Conservation (phyloP, 2,113 vertebrate species). For the Ploceus nigricollis region DNA sequence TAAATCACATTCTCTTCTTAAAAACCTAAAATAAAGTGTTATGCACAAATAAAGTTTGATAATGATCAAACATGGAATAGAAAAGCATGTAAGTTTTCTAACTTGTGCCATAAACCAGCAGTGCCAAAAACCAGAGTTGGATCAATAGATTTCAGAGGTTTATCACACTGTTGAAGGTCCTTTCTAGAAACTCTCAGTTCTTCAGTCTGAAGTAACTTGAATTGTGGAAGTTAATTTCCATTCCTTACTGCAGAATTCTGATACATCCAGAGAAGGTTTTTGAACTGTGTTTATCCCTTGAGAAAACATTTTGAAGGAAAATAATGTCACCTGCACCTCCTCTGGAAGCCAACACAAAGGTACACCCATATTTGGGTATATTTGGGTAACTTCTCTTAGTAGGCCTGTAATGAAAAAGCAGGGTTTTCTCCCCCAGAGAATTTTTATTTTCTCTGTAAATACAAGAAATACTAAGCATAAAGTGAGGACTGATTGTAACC, state of each 20-base stretch:
- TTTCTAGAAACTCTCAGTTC: background rate
- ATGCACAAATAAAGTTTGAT: background rate
- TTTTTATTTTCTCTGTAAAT: background rate
- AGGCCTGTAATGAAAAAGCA: background rate
- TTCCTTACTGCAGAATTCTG: background rate
- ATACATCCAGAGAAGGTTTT: background rate
- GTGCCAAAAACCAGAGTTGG: background rate
- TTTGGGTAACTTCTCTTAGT: background rate
- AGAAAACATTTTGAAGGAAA: background rate
- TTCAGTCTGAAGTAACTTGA: background rate
- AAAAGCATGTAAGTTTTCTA: background rate
- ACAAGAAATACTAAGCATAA: background rate
- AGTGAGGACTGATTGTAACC: background rate
- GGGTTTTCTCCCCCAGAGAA: rapidly evolving
- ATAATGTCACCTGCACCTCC: background rate
- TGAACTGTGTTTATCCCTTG: background rate
- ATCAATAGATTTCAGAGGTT: background rate
- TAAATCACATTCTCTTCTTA: background rate
- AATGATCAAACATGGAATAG: background rate
- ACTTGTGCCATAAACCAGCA: background rate
- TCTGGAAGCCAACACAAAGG: background rate
- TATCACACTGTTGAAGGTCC: background rate
- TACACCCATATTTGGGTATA: background rate
- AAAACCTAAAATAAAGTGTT: background rate
- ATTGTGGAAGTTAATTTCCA: background rate